Evolutionary conservation across 2,797 vertebrate species (phyloP), one percentile per base, ranked within the genome.

Genomic region (Etheostoma nigrum): DNA sequence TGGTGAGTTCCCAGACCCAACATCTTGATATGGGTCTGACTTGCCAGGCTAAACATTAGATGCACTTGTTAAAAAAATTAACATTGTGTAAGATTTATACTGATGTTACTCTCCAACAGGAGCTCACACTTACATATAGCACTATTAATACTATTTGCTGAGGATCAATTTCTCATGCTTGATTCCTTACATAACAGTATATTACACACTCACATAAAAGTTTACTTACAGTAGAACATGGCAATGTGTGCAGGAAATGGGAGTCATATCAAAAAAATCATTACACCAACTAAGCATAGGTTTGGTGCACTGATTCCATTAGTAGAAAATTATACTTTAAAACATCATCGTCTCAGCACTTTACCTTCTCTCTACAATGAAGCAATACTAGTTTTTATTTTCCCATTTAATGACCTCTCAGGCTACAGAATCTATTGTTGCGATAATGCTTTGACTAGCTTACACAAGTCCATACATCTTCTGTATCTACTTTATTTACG

Each of bases 101-200:
- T 42, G n/a, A 30, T 40, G 44, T 30, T 67, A 23, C 15, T 75
- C 68, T 75, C 25, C 25, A 57, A 33, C 57, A 42, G 40, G 36
- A 60, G 57, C 14, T 25, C 13, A 27, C 13, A 44, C 14, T 52
- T 36, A 64, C 45, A 72, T 21, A 23, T 36, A 69, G 47, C 45
- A 72, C 44, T 74, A n/a, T n/a, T n/a, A n/a, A n/a, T n/a, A 47
- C 51, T 60, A 21, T 51, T 67, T n/a, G 25, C 61, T 49, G 23
- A 72, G 33, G 62, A 79, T 81, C 27, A 5, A 13, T 73, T 70
- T 58, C 1, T 72, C 55, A 81, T 78, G 71, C 77, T 81, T 62
- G 51, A 63, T 49, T 81, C 55, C 45, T 80, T 11, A 78, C 40
- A 51, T 58, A 61, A 79, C 81, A 77, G 27, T 40, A 27, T 58